phyloP scores from a whole-genome alignment of 2,113 vertebrate genomes.

The Urocynchramus pylzowi region DNA sequence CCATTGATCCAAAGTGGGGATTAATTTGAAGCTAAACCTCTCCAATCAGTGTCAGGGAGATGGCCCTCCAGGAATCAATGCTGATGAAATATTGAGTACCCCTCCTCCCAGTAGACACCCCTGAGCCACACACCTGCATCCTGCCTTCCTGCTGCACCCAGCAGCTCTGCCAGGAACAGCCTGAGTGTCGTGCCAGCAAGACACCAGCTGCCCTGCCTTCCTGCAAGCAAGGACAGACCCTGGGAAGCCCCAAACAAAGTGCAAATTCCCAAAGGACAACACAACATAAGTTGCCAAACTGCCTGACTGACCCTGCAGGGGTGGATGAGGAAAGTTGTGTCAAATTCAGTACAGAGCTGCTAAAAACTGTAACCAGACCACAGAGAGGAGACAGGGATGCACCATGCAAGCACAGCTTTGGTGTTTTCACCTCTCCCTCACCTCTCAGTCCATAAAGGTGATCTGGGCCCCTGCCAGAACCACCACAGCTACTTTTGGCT shows the following conservation, averaged over 20 bases:
- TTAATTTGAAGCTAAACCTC: constrained; percentile 3
- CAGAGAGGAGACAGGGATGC: background rate
- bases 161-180: background rate
- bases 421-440: background rate
- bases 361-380: background rate
- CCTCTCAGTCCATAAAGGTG: background rate
- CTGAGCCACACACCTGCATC: background rate
- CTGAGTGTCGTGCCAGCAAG: background rate
- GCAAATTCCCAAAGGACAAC: background rate
- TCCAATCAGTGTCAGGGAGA: background rate
- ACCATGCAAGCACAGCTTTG: background rate
- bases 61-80: background rate
- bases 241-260: background rate
- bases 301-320: fast-evolving
- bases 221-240: background rate
- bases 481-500: background rate
- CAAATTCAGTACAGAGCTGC: background rate
- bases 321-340: background rate
- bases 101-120: background rate
- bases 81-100: background rate
- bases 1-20: background rate
- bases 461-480: background rate
- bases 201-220: fast-evolving
- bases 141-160: fast-evolving
- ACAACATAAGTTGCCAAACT: background rate